Evolutionary conservation across 2,113 vertebrate genomes (phyloP), one percentile per base, ranked within the genome.

Genomic region (Spea multiplicata): DNA sequence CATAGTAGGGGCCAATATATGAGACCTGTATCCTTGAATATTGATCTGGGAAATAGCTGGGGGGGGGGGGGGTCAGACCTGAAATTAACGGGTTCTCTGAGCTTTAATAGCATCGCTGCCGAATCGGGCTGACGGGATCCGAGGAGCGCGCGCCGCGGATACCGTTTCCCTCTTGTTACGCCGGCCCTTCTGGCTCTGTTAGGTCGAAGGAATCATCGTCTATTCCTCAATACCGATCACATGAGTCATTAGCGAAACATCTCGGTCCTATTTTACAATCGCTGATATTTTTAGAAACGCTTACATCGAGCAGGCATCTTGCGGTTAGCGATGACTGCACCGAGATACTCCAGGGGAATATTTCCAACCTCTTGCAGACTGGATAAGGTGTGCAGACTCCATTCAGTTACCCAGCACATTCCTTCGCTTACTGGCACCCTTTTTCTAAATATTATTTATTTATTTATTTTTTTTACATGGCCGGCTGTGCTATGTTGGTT

Each of bases 1-100:
- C 87, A 99, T 99, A 5, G 97, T 99, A 57, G 97, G 97, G 81
- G 97, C 97, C 91, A 99, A 99, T 86, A 99, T 99, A 82, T n/a
- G 97, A 99, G 93, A 99, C 97, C 8, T 99, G 97, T 99, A 99
- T 99, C 97, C 94, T 96, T 68, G 30, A 7, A 4, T 45, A 13
- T 4, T 59, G 9, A 9, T 59, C 55, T 4, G 12, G 44, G 50
- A 76, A 76, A 55, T 67, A n/a, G n/a, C n/a, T n/a, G n/a, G n/a
- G 44, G 1, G 30, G 30, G 30, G 30, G 44, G 45, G 53, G 47
- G 45, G n/a, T 8, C n/a, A 17, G n/a, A 3, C 14, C 12, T 4
- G 7, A 5, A 4, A 48, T 57, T 48, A 5, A 49, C 14, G 30
- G 30, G 2, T 71, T 57, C 75, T 62, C 59, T 12, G 45, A 14